A percentile compares a stretch with the other conserved stretches of the same genome.
Evolutionary conservation across 2,888 invertebrate species (phyloP).

Genomic region (Acleris emargana): DNA sequence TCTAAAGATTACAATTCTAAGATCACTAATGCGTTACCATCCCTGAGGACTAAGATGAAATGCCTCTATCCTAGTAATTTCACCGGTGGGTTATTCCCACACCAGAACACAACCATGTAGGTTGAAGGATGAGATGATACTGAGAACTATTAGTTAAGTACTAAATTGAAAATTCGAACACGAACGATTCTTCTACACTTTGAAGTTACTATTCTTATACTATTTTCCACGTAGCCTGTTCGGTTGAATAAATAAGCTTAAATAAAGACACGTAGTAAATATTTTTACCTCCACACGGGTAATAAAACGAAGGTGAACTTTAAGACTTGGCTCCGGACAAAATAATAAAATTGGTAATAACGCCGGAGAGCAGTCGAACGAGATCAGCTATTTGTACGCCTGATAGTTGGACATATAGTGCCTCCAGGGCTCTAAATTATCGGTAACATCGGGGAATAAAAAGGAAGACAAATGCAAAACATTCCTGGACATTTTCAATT

Average conservation of each 20-base stretch:
- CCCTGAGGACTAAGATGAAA: no score
- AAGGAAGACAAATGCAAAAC: conserved; percentile 2
- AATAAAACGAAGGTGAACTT: conserved; percentile 29
- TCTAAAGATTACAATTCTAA: no score
- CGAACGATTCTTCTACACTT: no score
- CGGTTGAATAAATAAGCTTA: conserved; percentile 23
- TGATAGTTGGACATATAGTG: conserved; percentile 6
- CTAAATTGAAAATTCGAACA: no score
- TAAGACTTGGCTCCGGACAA: conserved; percentile 22
- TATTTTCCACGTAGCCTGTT: not conserved
- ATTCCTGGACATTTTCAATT: not conserved
- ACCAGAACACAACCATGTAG: no score
- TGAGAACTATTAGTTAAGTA: no score
- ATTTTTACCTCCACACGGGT: conserved; percentile 21
- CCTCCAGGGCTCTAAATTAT: conserved; percentile 9
- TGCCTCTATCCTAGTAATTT: no score
- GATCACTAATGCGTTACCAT: no score
- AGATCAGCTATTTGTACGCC: conserved; percentile 28
- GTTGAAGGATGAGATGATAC: no score
- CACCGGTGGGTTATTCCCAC: no score
- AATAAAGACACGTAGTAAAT: conserved; percentile 25
- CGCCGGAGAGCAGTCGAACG: conserved; percentile 11
- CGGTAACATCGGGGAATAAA: not conserved
- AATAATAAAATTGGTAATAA: conserved; percentile 34
- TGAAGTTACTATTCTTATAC: no score